A percentile compares a stretch with the other conserved stretches of the same genome.
Evolutionary conservation across 2,113 vertebrate genomes (phyloP).

Genomic region (Serinus canaria): DNA sequence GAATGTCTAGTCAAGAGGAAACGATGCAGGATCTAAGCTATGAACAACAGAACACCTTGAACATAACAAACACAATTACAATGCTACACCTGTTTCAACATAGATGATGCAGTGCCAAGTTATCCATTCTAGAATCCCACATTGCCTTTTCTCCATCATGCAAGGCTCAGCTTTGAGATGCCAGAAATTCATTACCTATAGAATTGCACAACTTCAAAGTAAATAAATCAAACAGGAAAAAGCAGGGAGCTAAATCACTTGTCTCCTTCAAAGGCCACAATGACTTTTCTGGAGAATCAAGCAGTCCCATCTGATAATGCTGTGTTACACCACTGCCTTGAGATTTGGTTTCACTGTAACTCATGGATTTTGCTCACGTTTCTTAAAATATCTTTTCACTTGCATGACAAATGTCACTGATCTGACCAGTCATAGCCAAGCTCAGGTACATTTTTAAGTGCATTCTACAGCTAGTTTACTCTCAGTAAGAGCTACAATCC

Average conservation of each 20-base stretch:
- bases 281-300: slow-evolving; percentile 4
- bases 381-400: not conserved
- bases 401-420: not conserved
- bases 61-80: not conserved
- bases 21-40: not conserved
- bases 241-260: not conserved
- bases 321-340: not conserved
- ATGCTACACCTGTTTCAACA: not conserved
- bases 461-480: not conserved
- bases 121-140: not conserved
- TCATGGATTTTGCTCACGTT: not conserved
- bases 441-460: not conserved
- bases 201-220: not conserved
- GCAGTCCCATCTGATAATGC: not conserved
- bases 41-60: not conserved
- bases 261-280: not conserved
- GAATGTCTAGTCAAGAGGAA: not conserved
- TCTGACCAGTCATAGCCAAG: not conserved
- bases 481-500: not conserved
- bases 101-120: not conserved
- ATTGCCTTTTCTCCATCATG: not conserved
- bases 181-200: not conserved
- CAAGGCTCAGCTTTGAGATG: not conserved
- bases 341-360: not conserved
- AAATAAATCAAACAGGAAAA: not conserved